Evolutionary conservation across 2,113 vertebrate genomes (phyloP).

Genomic region (Oreocharis arfaki): DNA sequence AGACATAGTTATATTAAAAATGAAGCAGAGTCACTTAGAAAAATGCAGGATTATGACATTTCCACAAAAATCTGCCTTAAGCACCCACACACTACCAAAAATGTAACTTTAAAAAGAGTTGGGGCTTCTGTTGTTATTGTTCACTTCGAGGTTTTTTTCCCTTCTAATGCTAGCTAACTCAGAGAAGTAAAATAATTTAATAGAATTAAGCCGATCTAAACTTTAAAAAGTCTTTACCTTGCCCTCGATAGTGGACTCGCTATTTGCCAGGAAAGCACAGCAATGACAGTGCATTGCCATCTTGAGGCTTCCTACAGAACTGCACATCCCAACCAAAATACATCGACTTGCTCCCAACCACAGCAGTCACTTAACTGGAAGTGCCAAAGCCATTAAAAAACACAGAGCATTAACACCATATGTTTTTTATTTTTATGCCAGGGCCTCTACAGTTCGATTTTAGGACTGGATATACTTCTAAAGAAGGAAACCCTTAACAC

Average conservation of each 20-base stretch:
- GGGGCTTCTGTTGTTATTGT: background rate
- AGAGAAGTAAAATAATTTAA: background rate
- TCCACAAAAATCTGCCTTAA: background rate
- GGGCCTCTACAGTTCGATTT: background rate
- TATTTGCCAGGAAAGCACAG: background rate
- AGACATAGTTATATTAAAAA: background rate
- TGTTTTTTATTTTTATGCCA: background rate
- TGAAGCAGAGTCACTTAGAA: background rate
- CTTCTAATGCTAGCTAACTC: background rate
- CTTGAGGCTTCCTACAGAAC: constrained; percentile 30
- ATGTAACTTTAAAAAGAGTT: background rate
- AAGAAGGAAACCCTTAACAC: background rate
- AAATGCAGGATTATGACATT: background rate
- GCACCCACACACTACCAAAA: background rate
- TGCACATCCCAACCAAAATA: background rate
- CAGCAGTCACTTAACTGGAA: background rate
- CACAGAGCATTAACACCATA: background rate
- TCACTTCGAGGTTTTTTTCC: accelerated
- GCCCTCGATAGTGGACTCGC: accelerated
- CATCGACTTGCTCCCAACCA: background rate
- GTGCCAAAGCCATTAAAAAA: background rate
- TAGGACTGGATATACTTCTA: background rate
- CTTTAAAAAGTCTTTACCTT: background rate
- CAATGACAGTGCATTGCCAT: constrained; percentile 32
- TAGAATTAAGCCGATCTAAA: background rate